Base-by-base conservation (phyloP, 2,888 invertebrate species). In the Heliconius erato region DNA sequence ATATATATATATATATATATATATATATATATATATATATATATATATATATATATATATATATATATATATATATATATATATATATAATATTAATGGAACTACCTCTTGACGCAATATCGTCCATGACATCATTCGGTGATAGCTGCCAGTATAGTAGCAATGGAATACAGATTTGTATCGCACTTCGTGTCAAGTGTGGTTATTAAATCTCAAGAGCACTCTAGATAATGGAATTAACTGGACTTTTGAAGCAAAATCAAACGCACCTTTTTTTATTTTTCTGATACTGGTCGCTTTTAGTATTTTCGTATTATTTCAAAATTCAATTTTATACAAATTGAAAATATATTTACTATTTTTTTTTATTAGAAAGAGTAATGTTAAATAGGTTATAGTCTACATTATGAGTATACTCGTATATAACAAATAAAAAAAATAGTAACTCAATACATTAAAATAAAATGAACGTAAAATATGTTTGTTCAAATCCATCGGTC, bases 151-250 rank as follows among this genome's bases (percentile, higher is more conserved):
- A 69, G 35, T 35, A 69, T 69, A 32, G 12, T 90, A 89, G 84
- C 87, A 72, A 88, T 88, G 88, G 88, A 87, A 86, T 84, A 85
- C 86, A 89, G 91, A 92, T 93, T 90, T 90, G 91, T 93, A 94
- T 91, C 92, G 88, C 91, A 92, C 90, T 92, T 87, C 87, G 87
- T 87, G 85, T 92, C 89, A 89, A 94, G 94, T 93, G 91, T 85
- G 90, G 91, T 94, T 94, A 95, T 95, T 95, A 94, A 94, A 90
- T 89, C 88, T 93, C 87, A 86, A 94, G 94, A 92, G 94, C 95
- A 95, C 95, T 95, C 90, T 95, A 95, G 94, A 95, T 95, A 95
- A 95, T 93, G 90, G 90, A 91, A 94, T 94, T 92, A 92, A 88
- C 90, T 90, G 89, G 91, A 85, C 87, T 91, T 89, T 89, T 82